Percentiles rank a stretch among this genome's conserved stretches.
Evolutionary conservation across 2,888 invertebrate genomes (phyloP).

Genomic region (Lamellibrachia columna): DNA sequence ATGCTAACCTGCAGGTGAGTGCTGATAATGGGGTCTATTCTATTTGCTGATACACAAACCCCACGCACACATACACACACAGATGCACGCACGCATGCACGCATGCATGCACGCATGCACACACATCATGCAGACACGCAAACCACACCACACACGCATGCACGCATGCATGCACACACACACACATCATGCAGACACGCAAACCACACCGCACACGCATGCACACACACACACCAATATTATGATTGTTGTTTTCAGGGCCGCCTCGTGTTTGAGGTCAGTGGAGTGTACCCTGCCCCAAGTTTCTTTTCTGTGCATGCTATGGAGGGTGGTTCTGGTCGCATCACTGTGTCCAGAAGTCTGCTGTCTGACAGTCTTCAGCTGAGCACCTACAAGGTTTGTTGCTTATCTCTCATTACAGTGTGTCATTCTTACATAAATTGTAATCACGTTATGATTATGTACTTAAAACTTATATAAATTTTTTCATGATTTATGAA

Average conservation of each 20-base stretch:
- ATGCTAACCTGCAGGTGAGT: conserved; percentile 38
- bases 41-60: neutral
- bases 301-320: conserved; percentile 46
- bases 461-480: too few species aligned
- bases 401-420: neutral
- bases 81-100: too few species aligned
- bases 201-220: too few species aligned
- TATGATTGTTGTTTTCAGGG: conserved; percentile 36
- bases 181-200: too few species aligned
- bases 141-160: too few species aligned
- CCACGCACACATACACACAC: too few species aligned
- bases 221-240: too few species aligned
- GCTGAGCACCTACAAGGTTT: conserved; percentile 33
- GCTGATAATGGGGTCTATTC: neutral
- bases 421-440: too few species aligned
- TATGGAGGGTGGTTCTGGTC: conserved; percentile 28
- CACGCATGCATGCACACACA: neutral
- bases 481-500: too few species aligned
- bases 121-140: too few species aligned
- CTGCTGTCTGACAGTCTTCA: conserved; percentile 38
- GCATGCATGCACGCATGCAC: too few species aligned
- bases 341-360: conserved; percentile 31
- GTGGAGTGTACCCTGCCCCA: conserved; percentile 49
- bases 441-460: too few species aligned
- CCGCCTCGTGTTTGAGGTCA: conserved; percentile 39